These are phyloP conservation scores for Drosophila oshimai DNA, from an alignment of 1,140 invertebrate species.

Conservation along the genomic window DNA sequence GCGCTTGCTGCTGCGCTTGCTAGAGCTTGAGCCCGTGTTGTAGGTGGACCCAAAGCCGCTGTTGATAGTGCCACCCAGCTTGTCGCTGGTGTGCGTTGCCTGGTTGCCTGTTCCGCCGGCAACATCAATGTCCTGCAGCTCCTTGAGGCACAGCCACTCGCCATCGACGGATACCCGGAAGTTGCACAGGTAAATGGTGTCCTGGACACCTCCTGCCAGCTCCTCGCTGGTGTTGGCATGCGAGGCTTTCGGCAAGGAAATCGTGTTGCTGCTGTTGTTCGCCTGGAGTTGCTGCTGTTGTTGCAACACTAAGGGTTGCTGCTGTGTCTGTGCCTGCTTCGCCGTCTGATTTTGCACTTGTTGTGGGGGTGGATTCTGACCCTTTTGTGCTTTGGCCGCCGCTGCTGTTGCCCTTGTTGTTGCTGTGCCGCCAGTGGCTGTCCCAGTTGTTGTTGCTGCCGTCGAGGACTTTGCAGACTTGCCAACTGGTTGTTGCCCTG, in stretches of 20 bases:
- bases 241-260: conserved; percentile 69
- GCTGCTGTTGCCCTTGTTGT: conserved; percentile 24
- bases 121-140: conserved; percentile 95
- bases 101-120: conserved; percentile 64
- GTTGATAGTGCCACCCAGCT: not conserved
- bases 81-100: conserved; percentile 18
- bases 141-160: conserved; percentile 98
- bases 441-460: conserved; percentile 10
- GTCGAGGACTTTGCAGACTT: conserved; percentile 43
- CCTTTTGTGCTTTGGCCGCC: conserved; percentile 44
- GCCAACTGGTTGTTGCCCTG: conserved; percentile 57
- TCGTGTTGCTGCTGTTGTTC: conserved; percentile 58
- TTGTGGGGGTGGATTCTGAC: conserved; percentile 56
- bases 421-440: conserved; percentile 1
- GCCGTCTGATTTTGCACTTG: conserved; percentile 28
- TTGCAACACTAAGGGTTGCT: conserved; percentile 13
- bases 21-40: conserved; percentile 13
- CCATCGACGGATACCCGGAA: conserved; percentile 98
- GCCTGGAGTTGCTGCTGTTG: conserved; percentile 22
- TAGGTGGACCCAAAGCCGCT: not conserved
- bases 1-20: conserved; percentile 66
- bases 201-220: conserved; percentile 93
- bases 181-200: conserved; percentile 98
- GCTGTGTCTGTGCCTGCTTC: conserved; percentile 24
- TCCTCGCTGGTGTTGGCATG: conserved; percentile 83